A percentile compares a stretch with the other conserved stretches of the same genome.
Conservation (phyloP, 2,113 vertebrate species). For the Pygoscelis antarcticus region DNA sequence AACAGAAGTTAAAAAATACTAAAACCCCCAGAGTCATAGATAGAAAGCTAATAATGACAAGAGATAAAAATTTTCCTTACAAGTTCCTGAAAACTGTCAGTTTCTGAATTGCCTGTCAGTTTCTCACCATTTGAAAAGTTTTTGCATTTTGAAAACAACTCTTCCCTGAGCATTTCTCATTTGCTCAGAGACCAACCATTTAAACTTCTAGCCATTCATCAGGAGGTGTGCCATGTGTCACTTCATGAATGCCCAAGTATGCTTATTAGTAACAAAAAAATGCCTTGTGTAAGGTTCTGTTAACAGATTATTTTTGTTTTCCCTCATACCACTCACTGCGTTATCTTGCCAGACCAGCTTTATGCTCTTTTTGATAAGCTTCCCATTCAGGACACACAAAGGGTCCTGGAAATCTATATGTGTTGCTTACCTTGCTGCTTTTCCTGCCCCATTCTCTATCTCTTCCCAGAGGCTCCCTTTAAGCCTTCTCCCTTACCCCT, state of each 20-base stretch:
- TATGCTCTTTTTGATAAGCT: background rate
- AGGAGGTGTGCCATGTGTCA: background rate
- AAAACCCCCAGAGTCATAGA: background rate
- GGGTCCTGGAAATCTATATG: background rate
- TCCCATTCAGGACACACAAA: background rate
- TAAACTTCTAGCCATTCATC: background rate
- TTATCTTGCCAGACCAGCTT: constrained; percentile 16
- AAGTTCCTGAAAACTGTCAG: background rate
- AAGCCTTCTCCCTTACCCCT: background rate
- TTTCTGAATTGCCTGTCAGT: background rate
- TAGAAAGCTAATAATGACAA: background rate
- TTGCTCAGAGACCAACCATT: background rate
- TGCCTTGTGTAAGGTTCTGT: background rate
- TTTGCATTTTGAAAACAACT: background rate
- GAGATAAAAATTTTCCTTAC: background rate
- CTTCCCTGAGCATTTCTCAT: background rate
- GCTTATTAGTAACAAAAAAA: background rate
- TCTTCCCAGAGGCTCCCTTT: background rate
- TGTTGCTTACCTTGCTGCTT: background rate
- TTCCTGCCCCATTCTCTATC: background rate
- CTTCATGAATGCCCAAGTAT: background rate
- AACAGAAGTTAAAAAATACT: background rate
- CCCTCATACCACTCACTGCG: background rate
- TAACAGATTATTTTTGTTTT: background rate
- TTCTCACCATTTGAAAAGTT: background rate